Evolutionary conservation across 2,888 invertebrate genomes (phyloP).

Genomic region (Trachelus stipa): DNA sequence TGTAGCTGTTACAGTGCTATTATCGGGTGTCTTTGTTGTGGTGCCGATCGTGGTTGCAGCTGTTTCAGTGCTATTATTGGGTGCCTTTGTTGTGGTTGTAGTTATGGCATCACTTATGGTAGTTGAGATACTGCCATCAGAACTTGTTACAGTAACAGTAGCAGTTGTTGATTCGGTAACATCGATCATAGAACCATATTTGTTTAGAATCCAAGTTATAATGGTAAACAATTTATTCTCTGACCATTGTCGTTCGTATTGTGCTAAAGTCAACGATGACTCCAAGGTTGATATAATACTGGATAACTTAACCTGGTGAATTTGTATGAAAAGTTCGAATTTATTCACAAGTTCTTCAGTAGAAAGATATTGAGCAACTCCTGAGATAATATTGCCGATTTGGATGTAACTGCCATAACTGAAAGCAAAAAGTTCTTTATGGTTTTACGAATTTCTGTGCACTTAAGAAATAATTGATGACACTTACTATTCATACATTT

Average conservation of each 20-base stretch:
- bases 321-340: conserved; percentile 37
- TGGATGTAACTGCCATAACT: conserved; percentile 39
- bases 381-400: conserved; percentile 38
- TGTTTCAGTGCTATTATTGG: not conserved
- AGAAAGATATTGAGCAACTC: conserved; percentile 45
- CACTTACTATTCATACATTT: conserved; percentile 47
- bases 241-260: conserved; percentile 48
- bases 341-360: conserved; percentile 37
- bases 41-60: conserved; percentile 3
- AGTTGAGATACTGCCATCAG: conserved; percentile 14
- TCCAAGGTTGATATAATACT: conserved; percentile 30
- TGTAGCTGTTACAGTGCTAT: conserved; percentile 10
- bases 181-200: too few species aligned
- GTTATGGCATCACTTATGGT: conserved; percentile 15
- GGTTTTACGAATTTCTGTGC: conserved; percentile 7
- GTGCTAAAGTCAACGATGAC: conserved; percentile 36
- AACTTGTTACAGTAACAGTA: too few species aligned
- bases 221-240: conserved; percentile 22
- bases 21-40: conserved; percentile 11
- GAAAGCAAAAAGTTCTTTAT: conserved; percentile 53
- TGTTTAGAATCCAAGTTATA: conserved; percentile 31
- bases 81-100: conserved; percentile 14
- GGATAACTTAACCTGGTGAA: conserved; percentile 21
- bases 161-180: too few species aligned
- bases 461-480: conserved; percentile 3